Evolutionary conservation across 2,797 vertebrate species (phyloP), one percentile per base, ranked within the genome.

Genomic region (Cynodonichthys magdalenae): DNA sequence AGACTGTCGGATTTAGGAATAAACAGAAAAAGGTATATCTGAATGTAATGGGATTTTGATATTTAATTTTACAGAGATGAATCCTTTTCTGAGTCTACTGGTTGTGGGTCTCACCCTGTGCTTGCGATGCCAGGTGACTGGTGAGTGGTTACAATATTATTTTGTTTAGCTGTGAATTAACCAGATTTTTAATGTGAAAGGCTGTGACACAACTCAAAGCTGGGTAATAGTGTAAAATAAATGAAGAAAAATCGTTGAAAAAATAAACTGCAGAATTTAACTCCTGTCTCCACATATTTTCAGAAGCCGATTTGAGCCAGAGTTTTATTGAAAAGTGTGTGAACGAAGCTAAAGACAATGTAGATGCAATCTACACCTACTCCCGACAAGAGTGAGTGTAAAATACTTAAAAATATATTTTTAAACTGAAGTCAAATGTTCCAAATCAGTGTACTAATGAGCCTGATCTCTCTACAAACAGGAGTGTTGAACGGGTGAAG

Each of bases 351-450:
- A 95, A 89, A 69, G 48, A 10, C 9, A 71, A 72, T 0, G 94
- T 96, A 55, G 94, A 96, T 28, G 62, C 66, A 0, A 91, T 93
- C 5, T 96, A 95, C 57, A 85, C 84, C 7, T 84, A 61, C n/a
- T 93, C 92, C 0, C 75, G 93, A 0, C 62, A 82, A 17, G 58
- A 71, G 95, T 95, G 73, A 89, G 95, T 69, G 15, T 1, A 4
- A 17, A 27, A 51, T 55, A 3, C 29, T 27, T 39, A 11, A 10
- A 11, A 1, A 11, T 12, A 11, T 11, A 10, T 11, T 12, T 12
- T 39, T 12, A 39, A 11, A 39, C 2, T 15, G 17, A 36, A 12
- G 6, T 15, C 6, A 24, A 0, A n/a, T 1, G 0, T 34, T 18
- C 19, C 1, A 4, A 19, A 29, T 15, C 3, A 29, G 49, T 2